Evolutionary conservation across 2,888 invertebrate genomes (phyloP), one percentile per base, ranked within the genome.

Genomic region (Coleophora deauratella): DNA sequence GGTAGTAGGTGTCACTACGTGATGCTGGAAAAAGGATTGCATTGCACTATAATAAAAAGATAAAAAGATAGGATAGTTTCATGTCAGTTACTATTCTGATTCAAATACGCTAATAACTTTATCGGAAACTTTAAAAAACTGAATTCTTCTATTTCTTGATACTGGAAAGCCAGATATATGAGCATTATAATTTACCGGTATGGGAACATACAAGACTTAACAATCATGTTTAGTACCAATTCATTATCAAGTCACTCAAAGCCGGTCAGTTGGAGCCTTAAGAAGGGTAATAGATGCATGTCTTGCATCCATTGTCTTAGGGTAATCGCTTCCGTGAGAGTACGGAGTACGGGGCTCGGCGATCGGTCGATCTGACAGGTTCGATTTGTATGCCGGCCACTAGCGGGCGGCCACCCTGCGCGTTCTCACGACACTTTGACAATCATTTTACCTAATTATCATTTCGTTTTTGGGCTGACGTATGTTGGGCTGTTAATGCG

Each of bases 271-370:
- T 64, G 59, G 65, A 62, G 66, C 58, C 63, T 72, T 70, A 68
- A 76, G 75, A 76, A 73, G 73, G 76, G 74, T 77, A 80, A 79
- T 81, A 72, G 78, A 82, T 81, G 82, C 84, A 78, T 72, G 77
- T 68, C 74, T 80, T 77, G 80, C 71, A 66, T 62, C 73, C 69
- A 82, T 81, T 81, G 84, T 82, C 79, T 82, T 66, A 72, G 61
- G 66, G 74, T 78, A 78, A 82, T 77, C 74, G 74, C 74, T 85
- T 84, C 84, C 84, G 80, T 84, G 82, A 81, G 84, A 82, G 73
- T 60, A 57, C 56, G 62, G 49, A 51, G 73, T 60, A 57, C 56
- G 62, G 49, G 50, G 55, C 55, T 21, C 21, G 21, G 21, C 59
- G 71, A 70, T 68, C 68, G 61, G 45, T 54, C 64, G 62, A 66